Percentiles rank a stretch among this genome's conserved stretches.
Evolutionary conservation across 2,113 vertebrate species (phyloP).

Genomic region (Bothrops jararaca): DNA sequence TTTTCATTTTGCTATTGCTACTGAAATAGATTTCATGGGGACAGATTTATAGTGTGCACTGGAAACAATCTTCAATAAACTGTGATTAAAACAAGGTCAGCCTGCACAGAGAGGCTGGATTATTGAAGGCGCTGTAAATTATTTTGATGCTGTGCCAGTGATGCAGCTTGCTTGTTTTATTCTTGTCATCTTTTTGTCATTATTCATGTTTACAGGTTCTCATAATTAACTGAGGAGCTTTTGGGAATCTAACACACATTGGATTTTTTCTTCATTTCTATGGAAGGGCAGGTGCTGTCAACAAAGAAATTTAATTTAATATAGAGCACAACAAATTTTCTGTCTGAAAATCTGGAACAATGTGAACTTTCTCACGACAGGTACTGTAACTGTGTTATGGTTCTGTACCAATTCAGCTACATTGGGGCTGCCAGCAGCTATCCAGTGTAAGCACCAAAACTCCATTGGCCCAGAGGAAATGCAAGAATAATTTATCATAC

Average conservation of each 20-base stretch:
- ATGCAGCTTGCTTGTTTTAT: slow-evolving; percentile 2
- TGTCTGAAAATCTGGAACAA: rapidly evolving
- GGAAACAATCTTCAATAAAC: rapidly evolving
- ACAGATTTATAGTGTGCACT: slow-evolving; percentile 7
- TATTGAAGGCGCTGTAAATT: slow-evolving; percentile 5
- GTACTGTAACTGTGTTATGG: rapidly evolving
- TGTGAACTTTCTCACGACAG: rapidly evolving
- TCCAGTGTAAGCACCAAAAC: not conserved
- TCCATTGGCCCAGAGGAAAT: not conserved
- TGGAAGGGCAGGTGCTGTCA: not conserved
- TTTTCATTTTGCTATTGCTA: slow-evolving; percentile 22
- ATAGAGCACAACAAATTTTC: not conserved
- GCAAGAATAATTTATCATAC: not conserved
- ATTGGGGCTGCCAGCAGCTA: not conserved
- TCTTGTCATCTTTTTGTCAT: not conserved
- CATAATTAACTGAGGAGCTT: not conserved
- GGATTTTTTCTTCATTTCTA: slow-evolving; percentile 10
- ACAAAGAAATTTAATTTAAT: slow-evolving; percentile 17
- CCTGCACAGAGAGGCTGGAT: not conserved
- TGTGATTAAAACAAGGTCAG: slow-evolving; percentile 25
- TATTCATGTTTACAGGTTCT: slow-evolving; percentile 14
- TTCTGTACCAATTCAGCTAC: not conserved
- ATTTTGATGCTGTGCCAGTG: not conserved
- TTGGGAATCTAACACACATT: not conserved
- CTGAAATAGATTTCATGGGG: slow-evolving; percentile 9